Conservation (phyloP, 2,113 vertebrate genomes). For the Bambusicola thoracicus region DNA sequence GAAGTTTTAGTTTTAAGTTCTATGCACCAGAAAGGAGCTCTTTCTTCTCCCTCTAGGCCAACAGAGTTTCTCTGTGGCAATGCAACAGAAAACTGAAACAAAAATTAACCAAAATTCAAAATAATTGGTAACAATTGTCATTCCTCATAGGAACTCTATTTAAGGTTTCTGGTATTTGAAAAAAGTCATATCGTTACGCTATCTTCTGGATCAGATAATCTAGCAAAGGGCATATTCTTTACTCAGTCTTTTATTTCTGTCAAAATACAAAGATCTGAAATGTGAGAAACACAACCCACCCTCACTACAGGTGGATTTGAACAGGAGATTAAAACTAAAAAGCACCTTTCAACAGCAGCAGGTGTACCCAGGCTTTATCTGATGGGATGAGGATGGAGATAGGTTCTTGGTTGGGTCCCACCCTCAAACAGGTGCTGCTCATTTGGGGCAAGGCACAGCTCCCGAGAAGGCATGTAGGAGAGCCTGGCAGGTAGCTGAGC, state of each 20-base stretch:
- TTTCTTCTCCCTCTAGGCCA: not conserved
- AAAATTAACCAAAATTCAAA: not conserved
- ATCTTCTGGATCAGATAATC: not conserved
- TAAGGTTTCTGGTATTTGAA: not conserved
- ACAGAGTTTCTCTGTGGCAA: not conserved
- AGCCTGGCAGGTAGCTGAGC: not conserved
- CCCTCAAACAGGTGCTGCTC: not conserved
- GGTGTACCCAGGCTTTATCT: fast-evolving
- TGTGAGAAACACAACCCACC: not conserved
- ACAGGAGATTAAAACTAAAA: no score
- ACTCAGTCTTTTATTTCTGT: not conserved
- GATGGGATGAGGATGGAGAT: not conserved
- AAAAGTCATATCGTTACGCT: not conserved
- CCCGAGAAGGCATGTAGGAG: not conserved
- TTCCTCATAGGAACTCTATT: not conserved
- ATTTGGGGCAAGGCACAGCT: not conserved
- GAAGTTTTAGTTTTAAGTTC: not conserved
- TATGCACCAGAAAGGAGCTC: fast-evolving
- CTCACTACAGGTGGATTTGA: no score
- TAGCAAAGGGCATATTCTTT: not conserved
- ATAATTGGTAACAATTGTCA: not conserved
- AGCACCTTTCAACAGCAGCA: not conserved
- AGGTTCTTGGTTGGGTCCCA: not conserved
- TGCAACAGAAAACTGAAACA: not conserved
- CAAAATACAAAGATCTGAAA: not conserved